Percentiles rank a stretch among this genome's conserved stretches.
These are phyloP conservation scores for Oreochromis spilurus DNA, from an alignment of 2,113 vertebrate species.

Conservation along the genomic window DNA sequence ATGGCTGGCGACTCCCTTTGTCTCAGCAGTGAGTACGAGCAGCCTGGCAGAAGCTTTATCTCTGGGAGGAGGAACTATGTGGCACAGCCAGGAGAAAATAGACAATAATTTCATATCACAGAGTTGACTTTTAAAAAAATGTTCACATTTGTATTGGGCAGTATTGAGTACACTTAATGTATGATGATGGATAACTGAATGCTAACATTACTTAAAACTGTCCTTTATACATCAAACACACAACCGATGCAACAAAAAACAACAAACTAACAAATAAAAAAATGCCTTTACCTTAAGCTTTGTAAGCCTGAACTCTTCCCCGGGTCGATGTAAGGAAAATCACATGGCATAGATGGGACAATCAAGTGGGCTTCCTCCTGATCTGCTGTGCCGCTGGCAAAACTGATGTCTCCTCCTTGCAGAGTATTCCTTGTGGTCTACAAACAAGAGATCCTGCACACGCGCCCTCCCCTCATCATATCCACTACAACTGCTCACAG, in stretches of 20 bases:
- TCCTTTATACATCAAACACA: neutral
- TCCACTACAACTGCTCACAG: neutral
- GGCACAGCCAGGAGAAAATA: neutral
- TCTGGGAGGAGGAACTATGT: neutral
- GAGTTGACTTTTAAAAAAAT: neutral
- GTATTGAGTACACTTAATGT: neutral
- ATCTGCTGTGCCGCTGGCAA: neutral
- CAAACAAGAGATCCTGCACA: constrained; percentile 1
- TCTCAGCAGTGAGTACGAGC: neutral
- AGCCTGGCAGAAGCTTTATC: neutral
- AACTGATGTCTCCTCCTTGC: constrained; percentile 2
- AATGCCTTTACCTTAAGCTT: constrained; percentile 19
- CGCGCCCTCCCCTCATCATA: neutral
- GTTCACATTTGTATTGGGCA: neutral
- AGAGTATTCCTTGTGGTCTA: neutral
- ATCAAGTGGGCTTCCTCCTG: neutral
- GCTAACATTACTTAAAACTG: neutral
- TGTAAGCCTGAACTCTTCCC: neutral
- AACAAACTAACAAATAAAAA: neutral
- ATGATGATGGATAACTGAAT: accelerated
- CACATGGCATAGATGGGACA: constrained; percentile 26
- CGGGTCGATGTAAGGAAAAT: neutral
- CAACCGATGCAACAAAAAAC: neutral
- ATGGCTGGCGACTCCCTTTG: neutral
- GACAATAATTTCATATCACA: neutral